Evolutionary conservation across 2,797 vertebrate species (phyloP).

Genomic region (Anguilla megastoma): DNA sequence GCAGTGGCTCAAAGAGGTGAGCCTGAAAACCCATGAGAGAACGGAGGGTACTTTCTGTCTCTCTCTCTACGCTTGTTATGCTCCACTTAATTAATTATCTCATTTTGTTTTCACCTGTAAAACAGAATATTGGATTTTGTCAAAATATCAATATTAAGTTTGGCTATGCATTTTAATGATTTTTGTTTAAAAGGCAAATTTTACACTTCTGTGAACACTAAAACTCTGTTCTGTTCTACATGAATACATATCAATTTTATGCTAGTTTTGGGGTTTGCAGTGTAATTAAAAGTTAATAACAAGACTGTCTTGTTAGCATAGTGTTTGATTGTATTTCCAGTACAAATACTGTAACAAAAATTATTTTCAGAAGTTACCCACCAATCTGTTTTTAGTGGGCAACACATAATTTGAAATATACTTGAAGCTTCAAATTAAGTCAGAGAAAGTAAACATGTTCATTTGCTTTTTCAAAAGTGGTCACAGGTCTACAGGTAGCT

Average conservation of each 20-base stretch:
- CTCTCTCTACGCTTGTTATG: slow-evolving; percentile 56
- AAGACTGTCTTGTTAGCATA: neutral
- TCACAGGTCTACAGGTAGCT: neutral
- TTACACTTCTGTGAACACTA: neutral
- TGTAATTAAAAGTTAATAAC: neutral
- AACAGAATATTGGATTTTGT: slow-evolving; percentile 14
- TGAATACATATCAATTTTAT: neutral
- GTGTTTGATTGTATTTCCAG: no score
- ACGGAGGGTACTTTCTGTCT: slow-evolving; percentile 46
- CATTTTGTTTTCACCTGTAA: slow-evolving; percentile 46
- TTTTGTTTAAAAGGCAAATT: neutral
- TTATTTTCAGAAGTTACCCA: neutral
- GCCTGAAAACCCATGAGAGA: slow-evolving; percentile 31
- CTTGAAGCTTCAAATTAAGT: neutral
- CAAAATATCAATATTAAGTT: neutral
- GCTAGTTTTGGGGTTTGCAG: neutral
- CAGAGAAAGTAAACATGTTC: neutral
- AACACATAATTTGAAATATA: neutral
- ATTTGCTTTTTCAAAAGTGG: neutral
- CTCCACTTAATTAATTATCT: slow-evolving; percentile 50
- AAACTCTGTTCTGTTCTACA: neutral
- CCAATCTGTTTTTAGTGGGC: no score
- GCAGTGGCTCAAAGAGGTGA: slow-evolving; percentile 53
- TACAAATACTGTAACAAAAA: neutral
- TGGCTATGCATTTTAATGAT: neutral